These are phyloP conservation scores for Tinamus guttatus DNA, from an alignment of 2,113 vertebrate species.

Conservation along the genomic window DNA sequence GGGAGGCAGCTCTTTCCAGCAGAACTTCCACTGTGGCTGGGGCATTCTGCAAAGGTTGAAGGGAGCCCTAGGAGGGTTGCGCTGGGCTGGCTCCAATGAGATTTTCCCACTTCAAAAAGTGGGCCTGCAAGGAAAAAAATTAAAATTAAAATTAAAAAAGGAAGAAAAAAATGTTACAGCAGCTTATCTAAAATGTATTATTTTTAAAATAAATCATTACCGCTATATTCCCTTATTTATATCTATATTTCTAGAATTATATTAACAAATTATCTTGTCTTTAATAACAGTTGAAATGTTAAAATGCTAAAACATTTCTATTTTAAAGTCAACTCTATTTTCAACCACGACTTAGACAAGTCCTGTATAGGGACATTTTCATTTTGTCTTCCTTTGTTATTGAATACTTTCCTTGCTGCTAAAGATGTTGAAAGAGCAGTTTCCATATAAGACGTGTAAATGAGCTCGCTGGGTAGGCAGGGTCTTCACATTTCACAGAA, in stretches of 20 bases:
- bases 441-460: neutral
- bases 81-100: accelerated
- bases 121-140: neutral
- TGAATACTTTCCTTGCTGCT: neutral
- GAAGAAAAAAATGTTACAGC: neutral
- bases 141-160: neutral
- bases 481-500: slow-evolving; percentile 59
- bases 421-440: slow-evolving; percentile 10
- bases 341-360: neutral
- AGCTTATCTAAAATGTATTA: neutral
- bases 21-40: accelerated
- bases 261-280: neutral
- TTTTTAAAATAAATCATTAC: neutral
- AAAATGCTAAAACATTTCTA: neutral
- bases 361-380: neutral
- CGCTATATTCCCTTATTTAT: neutral
- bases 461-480: neutral
- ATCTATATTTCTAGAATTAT: neutral
- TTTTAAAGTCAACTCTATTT: neutral
- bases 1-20: neutral
- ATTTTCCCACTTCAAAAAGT: neutral
- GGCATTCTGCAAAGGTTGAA: neutral
- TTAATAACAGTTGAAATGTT: neutral
- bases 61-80: neutral
- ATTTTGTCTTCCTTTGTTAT: neutral